Evolutionary conservation across 92 coral and sea anemone species (phyloP), one percentile per base, ranked within the genome.

Genomic region (Galaxea fascicularis): DNA sequence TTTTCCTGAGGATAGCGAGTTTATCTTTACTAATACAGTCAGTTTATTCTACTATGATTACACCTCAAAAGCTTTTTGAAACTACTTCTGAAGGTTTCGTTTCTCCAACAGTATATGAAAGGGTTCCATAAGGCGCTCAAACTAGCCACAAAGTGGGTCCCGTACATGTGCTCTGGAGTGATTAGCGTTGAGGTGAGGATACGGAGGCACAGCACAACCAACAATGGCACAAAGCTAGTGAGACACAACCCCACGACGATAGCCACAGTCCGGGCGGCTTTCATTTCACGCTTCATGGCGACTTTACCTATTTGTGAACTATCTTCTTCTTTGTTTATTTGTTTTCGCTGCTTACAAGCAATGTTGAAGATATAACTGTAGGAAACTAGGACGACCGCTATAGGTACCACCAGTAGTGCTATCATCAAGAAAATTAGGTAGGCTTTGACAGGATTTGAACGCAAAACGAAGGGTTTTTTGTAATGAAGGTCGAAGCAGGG

Each of bases 111-210:
- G 66, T 86, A 90, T 25, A 90, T 78, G 24, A 90, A 28, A 35
- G 93, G 93, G 68, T 85, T 90, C 90, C 90, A 90, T 16, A 71
- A 64, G 12, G 87, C 90, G 45, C 63, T 62, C 46, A 69, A 65
- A 24, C 84, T 74, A 8, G 90, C 90, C 10, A 74, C 57, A 25
- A 39, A 39, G 25, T 66, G 21, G 4, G 76, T 63, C 5, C 41
- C 44, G 70, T 51, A 14, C 78, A 82, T 71, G 15, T 71, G 68
- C 11, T 18, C 14, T n/a, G 31, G 20, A 14, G 5, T 1, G 4
- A 73, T 45, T 39, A 41, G 6, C 1, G 69, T 14, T 26, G 68
- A 26, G 7, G 49, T 57, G 10, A 85, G 25, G 56, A 84, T 25
- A 20, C 73, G 77, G 24, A 74, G 27, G 22, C 76, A 84, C 49